A percentile compares a stretch with the other conserved stretches of the same genome.
phyloP scores from a whole-genome alignment of 2,113 vertebrate genomes.

The Tyrannus savana region DNA sequence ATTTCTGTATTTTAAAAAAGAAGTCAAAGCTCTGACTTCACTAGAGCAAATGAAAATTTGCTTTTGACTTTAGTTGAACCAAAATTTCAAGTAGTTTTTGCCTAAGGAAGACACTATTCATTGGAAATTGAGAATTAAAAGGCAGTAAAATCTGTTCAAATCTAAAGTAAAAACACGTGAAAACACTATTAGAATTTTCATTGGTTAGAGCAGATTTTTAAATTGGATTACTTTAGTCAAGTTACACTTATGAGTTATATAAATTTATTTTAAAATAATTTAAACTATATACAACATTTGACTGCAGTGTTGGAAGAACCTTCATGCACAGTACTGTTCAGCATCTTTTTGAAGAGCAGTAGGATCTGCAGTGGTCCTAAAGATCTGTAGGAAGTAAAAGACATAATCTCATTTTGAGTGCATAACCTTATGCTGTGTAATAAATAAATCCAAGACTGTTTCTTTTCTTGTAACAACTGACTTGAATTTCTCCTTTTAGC shows the following conservation, averaged over 20 bases:
- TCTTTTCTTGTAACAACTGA: neutral
- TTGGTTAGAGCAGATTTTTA: neutral
- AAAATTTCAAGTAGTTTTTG: neutral
- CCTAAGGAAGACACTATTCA: neutral
- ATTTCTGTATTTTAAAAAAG: neutral
- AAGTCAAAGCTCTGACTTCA: neutral
- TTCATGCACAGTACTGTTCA: neutral
- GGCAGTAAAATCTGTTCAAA: neutral
- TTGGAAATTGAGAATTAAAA: neutral
- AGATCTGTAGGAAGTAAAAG: neutral
- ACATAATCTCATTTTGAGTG: neutral
- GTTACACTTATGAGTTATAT: neutral
- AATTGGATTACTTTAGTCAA: neutral
- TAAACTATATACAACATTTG: neutral
- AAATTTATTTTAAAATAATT: neutral
- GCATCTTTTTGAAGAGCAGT: neutral
- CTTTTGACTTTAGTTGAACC: neutral
- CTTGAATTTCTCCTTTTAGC: neutral
- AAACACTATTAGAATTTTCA: neutral
- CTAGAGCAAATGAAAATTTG: neutral
- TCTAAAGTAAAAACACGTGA: neutral
- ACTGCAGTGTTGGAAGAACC: neutral
- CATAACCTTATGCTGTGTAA: neutral
- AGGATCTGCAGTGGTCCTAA: neutral
- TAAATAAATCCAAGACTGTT: neutral